Conservation (phyloP, 2,888 invertebrate genomes). For the Chymomyza fuscimana region DNA sequence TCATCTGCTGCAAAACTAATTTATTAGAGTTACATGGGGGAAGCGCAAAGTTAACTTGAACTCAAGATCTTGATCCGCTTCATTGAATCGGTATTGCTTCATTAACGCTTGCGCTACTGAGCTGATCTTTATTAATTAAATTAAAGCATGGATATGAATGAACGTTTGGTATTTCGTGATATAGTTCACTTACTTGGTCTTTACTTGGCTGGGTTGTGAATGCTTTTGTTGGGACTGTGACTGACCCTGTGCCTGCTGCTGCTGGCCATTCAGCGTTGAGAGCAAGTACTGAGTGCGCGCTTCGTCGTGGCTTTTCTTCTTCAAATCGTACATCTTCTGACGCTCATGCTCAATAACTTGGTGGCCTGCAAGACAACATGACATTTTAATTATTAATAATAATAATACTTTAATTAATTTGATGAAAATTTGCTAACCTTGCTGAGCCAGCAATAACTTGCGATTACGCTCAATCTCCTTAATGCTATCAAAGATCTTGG, state of each 20-base stretch:
- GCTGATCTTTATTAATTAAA: background rate
- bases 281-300: conserved; percentile 94
- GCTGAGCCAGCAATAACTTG: conserved; percentile 91
- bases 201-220: conserved; percentile 27
- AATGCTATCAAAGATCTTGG: conserved; percentile 90
- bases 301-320: conserved; percentile 92
- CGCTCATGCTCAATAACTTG: conserved; percentile 95
- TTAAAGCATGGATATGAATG: background rate
- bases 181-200: conserved; percentile 55
- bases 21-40: conserved; percentile 37
- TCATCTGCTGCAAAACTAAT: conserved; percentile 53
- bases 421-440: conserved; percentile 83
- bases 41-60: background rate
- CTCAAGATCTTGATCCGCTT: conserved; percentile 12
- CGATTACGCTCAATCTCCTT: conserved; percentile 94
- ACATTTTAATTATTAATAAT: conserved; percentile 1
- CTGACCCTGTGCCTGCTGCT: conserved; percentile 11
- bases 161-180: background rate
- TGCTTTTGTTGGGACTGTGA: conserved; percentile 14
- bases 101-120: background rate
- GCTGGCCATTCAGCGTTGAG: conserved; percentile 58
- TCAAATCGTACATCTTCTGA: conserved; percentile 91
- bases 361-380: conserved; percentile 83
- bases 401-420: conserved; percentile 4
- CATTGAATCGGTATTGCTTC: conserved; percentile 36